Evolutionary conservation across 2,888 invertebrate genomes (phyloP).

Genomic region (Micropterix aruncella): DNA sequence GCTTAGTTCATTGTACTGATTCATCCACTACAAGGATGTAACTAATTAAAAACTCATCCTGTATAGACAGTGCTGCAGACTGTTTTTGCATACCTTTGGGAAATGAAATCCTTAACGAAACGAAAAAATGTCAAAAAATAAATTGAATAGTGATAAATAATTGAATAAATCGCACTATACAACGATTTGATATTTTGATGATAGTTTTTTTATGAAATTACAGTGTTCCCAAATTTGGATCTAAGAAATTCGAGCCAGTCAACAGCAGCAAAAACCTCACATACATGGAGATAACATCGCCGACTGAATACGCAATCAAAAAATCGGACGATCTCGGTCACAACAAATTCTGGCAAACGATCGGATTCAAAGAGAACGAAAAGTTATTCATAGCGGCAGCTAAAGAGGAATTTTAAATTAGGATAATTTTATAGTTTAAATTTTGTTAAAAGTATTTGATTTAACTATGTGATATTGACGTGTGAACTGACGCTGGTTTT

Average conservation of each 20-base stretch:
- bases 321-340: conserved; percentile 22
- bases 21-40: too few relatives aligned
- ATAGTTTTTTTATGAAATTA: too few relatives aligned
- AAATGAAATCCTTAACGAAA: too few relatives aligned
- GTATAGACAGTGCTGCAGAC: too few relatives aligned
- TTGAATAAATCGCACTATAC: too few relatives aligned
- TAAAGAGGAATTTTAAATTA: not conserved
- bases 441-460: not conserved
- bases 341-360: conserved; percentile 27
- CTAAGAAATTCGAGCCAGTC: not conserved
- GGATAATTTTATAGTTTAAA: not conserved
- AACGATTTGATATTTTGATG: too few relatives aligned
- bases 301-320: conserved; percentile 13
- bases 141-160: too few relatives aligned
- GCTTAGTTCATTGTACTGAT: too few relatives aligned
- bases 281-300: not conserved
- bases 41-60: too few relatives aligned
- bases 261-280: not conserved
- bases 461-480: not conserved
- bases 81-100: too few relatives aligned
- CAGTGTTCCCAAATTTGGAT: not conserved
- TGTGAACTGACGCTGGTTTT: not conserved
- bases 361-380: conserved; percentile 30
- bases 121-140: too few relatives aligned
- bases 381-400: conserved; percentile 12